phyloP scores from a whole-genome alignment of 2,113 vertebrate species.

The Alethe diademata region DNA sequence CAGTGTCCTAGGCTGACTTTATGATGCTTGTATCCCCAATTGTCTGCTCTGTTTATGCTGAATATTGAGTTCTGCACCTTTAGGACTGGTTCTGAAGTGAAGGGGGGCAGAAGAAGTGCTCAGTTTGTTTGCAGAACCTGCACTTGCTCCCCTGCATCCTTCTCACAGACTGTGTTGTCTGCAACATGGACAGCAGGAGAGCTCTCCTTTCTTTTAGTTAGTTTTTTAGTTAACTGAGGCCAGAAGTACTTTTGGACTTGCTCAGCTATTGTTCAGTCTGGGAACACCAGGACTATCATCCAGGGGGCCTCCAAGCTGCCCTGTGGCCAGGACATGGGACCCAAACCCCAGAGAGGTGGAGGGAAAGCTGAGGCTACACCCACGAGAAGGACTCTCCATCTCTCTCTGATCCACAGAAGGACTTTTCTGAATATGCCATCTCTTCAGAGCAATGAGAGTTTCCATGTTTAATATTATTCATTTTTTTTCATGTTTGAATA shows the following conservation, averaged over 20 bases:
- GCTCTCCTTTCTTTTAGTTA: not conserved
- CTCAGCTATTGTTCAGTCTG: not conserved
- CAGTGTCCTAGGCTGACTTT: not conserved
- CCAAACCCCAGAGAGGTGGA: not conserved
- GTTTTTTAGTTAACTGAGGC: not conserved
- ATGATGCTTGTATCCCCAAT: not conserved
- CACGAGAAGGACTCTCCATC: not conserved
- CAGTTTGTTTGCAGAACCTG: not conserved
- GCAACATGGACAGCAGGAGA: not conserved
- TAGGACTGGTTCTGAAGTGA: not conserved
- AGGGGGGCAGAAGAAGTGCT: rapidly evolving
- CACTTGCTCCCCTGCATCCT: not conserved
- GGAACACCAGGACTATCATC: not conserved
- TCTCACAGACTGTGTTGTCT: not conserved
- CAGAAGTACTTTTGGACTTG: not conserved
- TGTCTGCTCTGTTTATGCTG: not conserved
- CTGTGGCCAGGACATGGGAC: rapidly evolving
- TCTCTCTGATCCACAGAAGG: not conserved
- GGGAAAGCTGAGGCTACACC: not conserved
- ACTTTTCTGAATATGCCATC: not conserved
- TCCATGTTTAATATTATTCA: not conserved
- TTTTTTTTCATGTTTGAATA: no score
- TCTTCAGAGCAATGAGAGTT: not conserved
- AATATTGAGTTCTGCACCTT: not conserved
- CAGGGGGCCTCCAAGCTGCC: no score